A percentile compares a stretch with the other conserved stretches of the same genome.
Conservation (phyloP, 2,888 invertebrate genomes). For the Agonopterix subpropinquella region DNA sequence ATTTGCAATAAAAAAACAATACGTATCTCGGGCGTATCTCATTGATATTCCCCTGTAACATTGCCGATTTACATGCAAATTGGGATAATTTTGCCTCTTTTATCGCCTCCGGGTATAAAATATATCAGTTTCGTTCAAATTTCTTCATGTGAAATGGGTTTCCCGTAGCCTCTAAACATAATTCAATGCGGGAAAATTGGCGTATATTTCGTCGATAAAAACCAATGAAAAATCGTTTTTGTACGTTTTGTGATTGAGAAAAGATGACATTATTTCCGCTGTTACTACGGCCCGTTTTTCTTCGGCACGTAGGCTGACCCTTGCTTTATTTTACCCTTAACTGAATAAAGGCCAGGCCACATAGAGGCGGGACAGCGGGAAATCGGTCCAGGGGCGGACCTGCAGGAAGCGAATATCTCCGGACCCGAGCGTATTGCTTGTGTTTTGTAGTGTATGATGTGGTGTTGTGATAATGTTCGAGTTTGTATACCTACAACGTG, state of each 20-base stretch:
- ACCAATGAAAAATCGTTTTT: slow-evolving; percentile 1
- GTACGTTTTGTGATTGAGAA: background rate
- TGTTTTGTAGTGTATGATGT: too few species aligned
- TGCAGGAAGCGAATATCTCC: too few species aligned
- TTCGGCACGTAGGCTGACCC: too few species aligned
- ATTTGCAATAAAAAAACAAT: slow-evolving; percentile 13
- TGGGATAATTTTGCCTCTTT: slow-evolving; percentile 37
- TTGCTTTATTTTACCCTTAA: too few species aligned
- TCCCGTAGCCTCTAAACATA: slow-evolving; percentile 14
- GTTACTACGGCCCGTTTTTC: background rate
- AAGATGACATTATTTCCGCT: background rate
- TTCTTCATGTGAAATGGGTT: slow-evolving; percentile 28
- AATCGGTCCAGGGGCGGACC: too few species aligned
- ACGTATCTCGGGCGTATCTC: slow-evolving; percentile 20
- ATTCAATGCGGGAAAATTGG: slow-evolving; percentile 13
- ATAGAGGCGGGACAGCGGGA: too few species aligned
- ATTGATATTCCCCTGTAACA: slow-evolving; percentile 41
- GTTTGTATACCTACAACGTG: too few species aligned
- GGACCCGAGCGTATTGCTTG: too few species aligned
- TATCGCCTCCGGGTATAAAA: slow-evolving; percentile 34
- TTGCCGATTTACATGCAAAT: slow-evolving; percentile 44
- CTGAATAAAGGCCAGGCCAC: too few species aligned
- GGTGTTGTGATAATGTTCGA: too few species aligned
- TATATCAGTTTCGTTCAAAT: slow-evolving; percentile 32
- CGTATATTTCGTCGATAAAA: slow-evolving; percentile 4